Conservation (phyloP, 2,888 invertebrate genomes). For the Lasioglossum zephyrum region DNA sequence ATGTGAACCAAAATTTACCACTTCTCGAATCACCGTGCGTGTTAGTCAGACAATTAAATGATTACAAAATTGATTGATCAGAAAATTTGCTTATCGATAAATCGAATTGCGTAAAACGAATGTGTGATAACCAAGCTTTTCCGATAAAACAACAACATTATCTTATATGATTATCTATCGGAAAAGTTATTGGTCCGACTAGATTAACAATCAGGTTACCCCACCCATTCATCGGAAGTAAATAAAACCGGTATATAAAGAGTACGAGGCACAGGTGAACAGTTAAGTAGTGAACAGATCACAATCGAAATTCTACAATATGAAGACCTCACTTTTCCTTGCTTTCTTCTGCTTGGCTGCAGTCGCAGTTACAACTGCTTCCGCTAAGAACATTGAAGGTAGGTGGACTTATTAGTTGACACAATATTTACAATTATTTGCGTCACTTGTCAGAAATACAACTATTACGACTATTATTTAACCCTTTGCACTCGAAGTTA, state of each 20-base stretch:
- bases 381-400: neutral
- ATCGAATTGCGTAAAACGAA: too few species aligned
- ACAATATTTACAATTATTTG: neutral
- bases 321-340: constrained; percentile 41
- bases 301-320: neutral
- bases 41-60: neutral
- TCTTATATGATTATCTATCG: neutral
- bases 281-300: neutral
- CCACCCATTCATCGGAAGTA: neutral
- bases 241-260: neutral
- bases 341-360: constrained; percentile 39
- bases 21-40: too few species aligned
- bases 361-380: constrained; percentile 43
- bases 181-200: neutral
- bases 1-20: too few species aligned
- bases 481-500: too few species aligned
- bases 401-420: neutral
- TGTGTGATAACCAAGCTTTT: too few species aligned
- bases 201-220: neutral
- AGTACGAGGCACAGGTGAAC: neutral
- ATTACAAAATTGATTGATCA: neutral
- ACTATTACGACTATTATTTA: too few species aligned
- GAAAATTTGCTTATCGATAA: too few species aligned
- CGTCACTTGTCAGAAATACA: neutral
- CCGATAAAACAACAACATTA: neutral